These are phyloP conservation scores for Corvus moneduloides DNA, from an alignment of 2,113 vertebrate species.

Conservation along the genomic window DNA sequence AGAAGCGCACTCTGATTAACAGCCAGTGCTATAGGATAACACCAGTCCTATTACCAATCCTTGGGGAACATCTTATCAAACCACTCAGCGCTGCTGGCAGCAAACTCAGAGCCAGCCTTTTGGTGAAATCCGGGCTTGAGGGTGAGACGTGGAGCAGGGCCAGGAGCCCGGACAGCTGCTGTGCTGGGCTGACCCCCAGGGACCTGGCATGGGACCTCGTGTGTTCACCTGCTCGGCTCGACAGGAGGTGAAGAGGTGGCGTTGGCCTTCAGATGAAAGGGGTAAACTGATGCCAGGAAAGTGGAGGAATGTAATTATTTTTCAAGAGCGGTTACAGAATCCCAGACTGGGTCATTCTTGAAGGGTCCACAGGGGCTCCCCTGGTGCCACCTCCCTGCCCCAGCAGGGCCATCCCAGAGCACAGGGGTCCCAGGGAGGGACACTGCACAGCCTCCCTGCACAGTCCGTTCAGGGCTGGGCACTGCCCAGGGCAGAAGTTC, in stretches of 20 bases:
- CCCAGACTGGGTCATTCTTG: not conserved
- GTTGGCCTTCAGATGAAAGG: not conserved
- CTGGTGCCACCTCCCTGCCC: not conserved
- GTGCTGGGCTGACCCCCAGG: too few species aligned
- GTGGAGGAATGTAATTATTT: rapidly evolving
- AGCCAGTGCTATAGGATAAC: not conserved
- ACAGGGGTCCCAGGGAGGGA: not conserved
- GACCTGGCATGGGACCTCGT: too few species aligned
- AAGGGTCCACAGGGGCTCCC: too few species aligned
- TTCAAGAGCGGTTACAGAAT: not conserved
- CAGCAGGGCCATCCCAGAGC: not conserved
- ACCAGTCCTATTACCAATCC: not conserved
- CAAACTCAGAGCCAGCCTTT: not conserved
- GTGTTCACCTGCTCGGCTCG: not conserved
- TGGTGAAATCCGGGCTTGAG: rapidly evolving
- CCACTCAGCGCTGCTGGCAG: not conserved
- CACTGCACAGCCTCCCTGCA: not conserved
- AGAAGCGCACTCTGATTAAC: not conserved
- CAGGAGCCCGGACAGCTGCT: not conserved
- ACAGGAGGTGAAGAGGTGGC: not conserved
- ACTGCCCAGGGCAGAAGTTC: not conserved
- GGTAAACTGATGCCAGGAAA: not conserved
- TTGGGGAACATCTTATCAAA: not conserved
- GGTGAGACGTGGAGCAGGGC: rapidly evolving
- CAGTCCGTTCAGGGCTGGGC: not conserved